Conservation (phyloP, 2,888 invertebrate genomes). For the Apodemia hepburni region DNA sequence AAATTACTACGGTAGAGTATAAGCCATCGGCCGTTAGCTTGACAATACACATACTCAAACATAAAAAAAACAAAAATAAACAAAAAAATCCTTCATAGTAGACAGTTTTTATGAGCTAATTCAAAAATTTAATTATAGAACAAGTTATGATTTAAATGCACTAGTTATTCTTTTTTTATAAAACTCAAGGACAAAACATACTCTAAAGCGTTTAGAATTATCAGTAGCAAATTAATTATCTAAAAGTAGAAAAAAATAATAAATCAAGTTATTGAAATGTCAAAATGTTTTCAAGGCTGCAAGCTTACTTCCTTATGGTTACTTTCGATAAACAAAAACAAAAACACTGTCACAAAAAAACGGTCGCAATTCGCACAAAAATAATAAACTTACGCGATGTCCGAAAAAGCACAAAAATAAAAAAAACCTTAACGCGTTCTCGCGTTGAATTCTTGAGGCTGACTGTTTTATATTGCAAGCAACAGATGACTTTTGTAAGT, state of each 20-base stretch:
- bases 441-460: conserved; percentile 55
- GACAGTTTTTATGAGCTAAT: no score
- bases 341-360: conserved; percentile 7
- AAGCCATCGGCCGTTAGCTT: no score
- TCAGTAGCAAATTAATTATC: neutral
- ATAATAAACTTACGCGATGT: conserved; percentile 17
- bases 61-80: no score
- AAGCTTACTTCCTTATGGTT: conserved; percentile 2
- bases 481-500: conserved; percentile 71
- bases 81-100: no score
- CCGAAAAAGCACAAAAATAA: conserved; percentile 18
- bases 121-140: no score
- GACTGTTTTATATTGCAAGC: conserved; percentile 53
- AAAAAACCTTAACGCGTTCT: conserved; percentile 38
- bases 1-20: no score
- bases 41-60: no score
- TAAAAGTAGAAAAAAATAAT: neutral
- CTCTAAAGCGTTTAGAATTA: neutral
- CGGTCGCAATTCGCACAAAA: conserved; percentile 18
- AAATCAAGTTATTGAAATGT: conserved; percentile 1
- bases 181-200: neutral
- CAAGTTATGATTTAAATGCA: no score
- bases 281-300: conserved; percentile 8
- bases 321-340: neutral
- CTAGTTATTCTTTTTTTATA: no score